Conservation (phyloP, 2,113 vertebrate species). For the Proteles cristata region DNA sequence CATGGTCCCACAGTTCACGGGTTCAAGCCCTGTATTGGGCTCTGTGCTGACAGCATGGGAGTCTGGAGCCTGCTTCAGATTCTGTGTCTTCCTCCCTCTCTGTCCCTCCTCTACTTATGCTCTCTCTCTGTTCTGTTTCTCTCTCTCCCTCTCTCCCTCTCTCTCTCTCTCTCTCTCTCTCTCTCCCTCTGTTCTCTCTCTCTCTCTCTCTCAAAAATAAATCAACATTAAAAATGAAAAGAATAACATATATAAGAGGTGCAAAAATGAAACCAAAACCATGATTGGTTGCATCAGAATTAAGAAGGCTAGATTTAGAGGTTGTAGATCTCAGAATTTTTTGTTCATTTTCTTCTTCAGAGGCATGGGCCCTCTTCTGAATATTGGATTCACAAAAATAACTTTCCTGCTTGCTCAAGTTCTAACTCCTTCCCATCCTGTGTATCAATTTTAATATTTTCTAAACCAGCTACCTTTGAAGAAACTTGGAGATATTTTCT, state of each 20-base stretch:
- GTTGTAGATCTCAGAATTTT: background rate
- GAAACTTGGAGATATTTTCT: background rate
- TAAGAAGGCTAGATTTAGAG: background rate
- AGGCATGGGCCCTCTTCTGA: background rate
- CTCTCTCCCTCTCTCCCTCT: too few relatives aligned
- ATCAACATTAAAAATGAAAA: background rate
- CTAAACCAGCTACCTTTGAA: background rate
- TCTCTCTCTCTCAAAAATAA: too few relatives aligned
- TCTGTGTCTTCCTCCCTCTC: too few relatives aligned
- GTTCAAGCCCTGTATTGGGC: too few relatives aligned
- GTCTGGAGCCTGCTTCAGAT: too few relatives aligned
- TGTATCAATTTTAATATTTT: background rate
- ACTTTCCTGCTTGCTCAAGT: background rate
- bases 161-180: too few relatives aligned
- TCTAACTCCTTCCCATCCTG: background rate
- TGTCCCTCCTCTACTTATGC: too few relatives aligned
- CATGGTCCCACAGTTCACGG: too few relatives aligned
- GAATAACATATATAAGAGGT: background rate
- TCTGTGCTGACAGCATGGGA: too few relatives aligned
- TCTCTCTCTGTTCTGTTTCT: too few relatives aligned
- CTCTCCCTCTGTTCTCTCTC: too few relatives aligned
- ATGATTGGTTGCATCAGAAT: background rate
- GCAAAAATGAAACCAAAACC: background rate
- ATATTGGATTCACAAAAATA: background rate
- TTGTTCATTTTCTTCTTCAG: background rate